Conservation (phyloP, 2,888 invertebrate species). For the Cryptocephalus primarius region DNA sequence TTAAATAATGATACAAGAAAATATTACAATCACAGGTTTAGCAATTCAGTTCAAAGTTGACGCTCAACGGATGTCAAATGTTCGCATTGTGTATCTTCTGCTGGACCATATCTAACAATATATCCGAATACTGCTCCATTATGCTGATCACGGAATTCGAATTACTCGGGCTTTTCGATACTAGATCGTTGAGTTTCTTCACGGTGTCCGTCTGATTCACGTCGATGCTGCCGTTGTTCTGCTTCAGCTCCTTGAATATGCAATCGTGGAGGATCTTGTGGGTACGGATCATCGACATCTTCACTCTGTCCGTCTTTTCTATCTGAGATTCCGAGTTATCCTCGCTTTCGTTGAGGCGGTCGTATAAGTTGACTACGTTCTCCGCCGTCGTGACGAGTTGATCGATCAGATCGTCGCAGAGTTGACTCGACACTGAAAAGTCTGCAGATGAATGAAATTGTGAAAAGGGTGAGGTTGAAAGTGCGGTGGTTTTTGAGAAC, state of each 20-base stretch:
- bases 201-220: slow-evolving; percentile 41
- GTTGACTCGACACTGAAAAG: slow-evolving; percentile 47
- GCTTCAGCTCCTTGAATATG: slow-evolving; percentile 30
- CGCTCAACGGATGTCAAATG: slow-evolving; percentile 21
- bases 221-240: slow-evolving; percentile 31
- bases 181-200: slow-evolving; percentile 39
- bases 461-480: neutral
- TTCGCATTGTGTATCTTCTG: slow-evolving; percentile 41
- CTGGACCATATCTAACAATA: slow-evolving; percentile 48
- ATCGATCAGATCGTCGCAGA: slow-evolving; percentile 47
- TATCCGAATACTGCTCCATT: slow-evolving; percentile 53
- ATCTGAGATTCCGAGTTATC: slow-evolving; percentile 20
- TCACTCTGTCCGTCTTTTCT: slow-evolving; percentile 37
- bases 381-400: slow-evolving; percentile 55
- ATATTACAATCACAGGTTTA: slow-evolving; percentile 8
- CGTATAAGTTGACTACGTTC: slow-evolving; percentile 60
- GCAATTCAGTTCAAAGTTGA: slow-evolving; percentile 16
- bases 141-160: slow-evolving; percentile 44
- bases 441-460: neutral
- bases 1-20: no score
- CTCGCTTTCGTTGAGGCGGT: slow-evolving; percentile 39
- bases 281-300: slow-evolving; percentile 47
- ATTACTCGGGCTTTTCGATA: slow-evolving; percentile 32
- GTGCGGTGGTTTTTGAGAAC: neutral
- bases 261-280: slow-evolving; percentile 46